Percentiles rank a stretch among this genome's conserved stretches.
These are phyloP conservation scores for Meloidogyne hapla DNA, from an alignment of 1,140 invertebrate genomes.

Conservation along the genomic window DNA sequence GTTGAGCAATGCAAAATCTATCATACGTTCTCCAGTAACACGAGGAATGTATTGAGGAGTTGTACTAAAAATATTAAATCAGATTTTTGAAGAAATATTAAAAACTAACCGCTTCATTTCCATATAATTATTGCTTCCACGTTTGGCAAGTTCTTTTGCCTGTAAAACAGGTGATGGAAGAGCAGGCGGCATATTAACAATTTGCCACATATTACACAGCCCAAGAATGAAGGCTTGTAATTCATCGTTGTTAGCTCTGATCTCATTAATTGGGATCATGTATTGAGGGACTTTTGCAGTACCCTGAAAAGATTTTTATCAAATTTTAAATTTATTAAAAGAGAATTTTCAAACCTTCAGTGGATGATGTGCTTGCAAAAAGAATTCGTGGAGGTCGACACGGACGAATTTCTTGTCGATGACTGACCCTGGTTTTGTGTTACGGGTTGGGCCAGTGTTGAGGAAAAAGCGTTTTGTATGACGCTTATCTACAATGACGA, in stretches of 20 bases:
- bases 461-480: conserved; percentile 45
- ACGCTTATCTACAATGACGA: conserved; percentile 33
- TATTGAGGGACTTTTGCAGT: conserved; percentile 34
- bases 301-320: conserved; percentile 8
- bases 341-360: not conserved
- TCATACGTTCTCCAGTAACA: not conserved
- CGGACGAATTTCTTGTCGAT: conserved; percentile 29
- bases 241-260: conserved; percentile 10
- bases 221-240: conserved; percentile 18
- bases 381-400: conserved; percentile 30
- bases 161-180: conserved; percentile 22
- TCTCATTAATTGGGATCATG: conserved; percentile 23
- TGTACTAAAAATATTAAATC: not conserved
- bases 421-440: conserved; percentile 27
- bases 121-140: conserved; percentile 27
- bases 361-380: conserved; percentile 28
- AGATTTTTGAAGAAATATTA: not conserved
- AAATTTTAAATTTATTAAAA: not conserved
- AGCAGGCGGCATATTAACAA: conserved; percentile 17
- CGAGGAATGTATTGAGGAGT: conserved; percentile 17
- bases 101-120: conserved; percentile 14
- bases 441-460: conserved; percentile 15
- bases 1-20: conserved; percentile 16
- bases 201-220: conserved; percentile 25
- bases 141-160: conserved; percentile 28